Evolutionary conservation across 2,113 vertebrate species (phyloP).

Genomic region (human): GRCh38 chr3:197768001-197768500

Average conservation of each 20-base stretch:
- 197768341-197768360: background rate
- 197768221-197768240: background rate
- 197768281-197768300: background rate
- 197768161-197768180: background rate
- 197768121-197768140: background rate
- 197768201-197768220: background rate
- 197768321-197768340: background rate
- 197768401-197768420: background rate
- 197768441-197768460: constrained; percentile 86
- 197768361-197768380: constrained; percentile 3
- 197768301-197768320: background rate
- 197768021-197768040: background rate
- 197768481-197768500: constrained; percentile 88
- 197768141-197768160: background rate
- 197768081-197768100: constrained; percentile 14
- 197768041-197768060: background rate
- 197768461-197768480: constrained; percentile 82
- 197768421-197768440: constrained; percentile 63
- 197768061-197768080: constrained; percentile 5
- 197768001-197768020: background rate
- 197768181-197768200: background rate
- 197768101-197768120: background rate
- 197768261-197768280: background rate
- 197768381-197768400: background rate
- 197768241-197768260: background rate